Base-by-base conservation (phyloP, 2,888 invertebrate species). In the Trichogramma evanescens region DNA sequence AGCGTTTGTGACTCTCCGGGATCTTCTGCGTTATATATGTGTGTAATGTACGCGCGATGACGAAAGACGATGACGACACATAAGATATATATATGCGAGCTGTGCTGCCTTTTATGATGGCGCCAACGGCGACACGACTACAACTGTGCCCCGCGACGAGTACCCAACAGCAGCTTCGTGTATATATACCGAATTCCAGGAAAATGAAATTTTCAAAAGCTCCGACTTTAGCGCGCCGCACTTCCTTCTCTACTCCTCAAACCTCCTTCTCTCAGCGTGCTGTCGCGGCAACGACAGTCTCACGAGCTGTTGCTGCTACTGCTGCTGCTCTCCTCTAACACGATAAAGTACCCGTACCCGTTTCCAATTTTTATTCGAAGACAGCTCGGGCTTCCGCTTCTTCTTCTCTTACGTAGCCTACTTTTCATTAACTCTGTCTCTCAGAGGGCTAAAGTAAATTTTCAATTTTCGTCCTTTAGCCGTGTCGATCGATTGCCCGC, bases 161-260 rank as follows among this genome's bases (percentile, higher is more conserved):
- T 49, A 38, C 50, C 26, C 50, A 7, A 7, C 43, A 44, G 39
- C 46, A 5, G 39, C 55, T 43, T 2, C 26, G 2, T 26, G 26
- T 26, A 26, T 26, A 26, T 26, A 26, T 26, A 26, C 48, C 48
- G 46, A 57, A 61, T 61, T 58, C 58, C 57, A n/a, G n/a, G 45
- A 42, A 58, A 48, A 54, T 57, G 54, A 61, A 61, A 54, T 54
- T 58, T 61, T 61, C 61, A 44, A 53, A 58, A 50, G 42, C 9
- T 5, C 40, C n/a, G 39, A 26, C n/a, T 50, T 44, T 38, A 9
- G 13, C 40, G 9, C 45, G 6, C 6, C 26, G 4, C 39, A 40
- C 50, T 45, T 9, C 38, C 6, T 4, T 3, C 7, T n/a, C 10
- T 50, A 13, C 10, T 43, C 39, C 5, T 50, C 44, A 6, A 13